A percentile compares a stretch with the other conserved stretches of the same genome.
These are phyloP conservation scores for Eupsittula cactorum DNA, from an alignment of 2,113 vertebrate species.

Conservation along the genomic window DNA sequence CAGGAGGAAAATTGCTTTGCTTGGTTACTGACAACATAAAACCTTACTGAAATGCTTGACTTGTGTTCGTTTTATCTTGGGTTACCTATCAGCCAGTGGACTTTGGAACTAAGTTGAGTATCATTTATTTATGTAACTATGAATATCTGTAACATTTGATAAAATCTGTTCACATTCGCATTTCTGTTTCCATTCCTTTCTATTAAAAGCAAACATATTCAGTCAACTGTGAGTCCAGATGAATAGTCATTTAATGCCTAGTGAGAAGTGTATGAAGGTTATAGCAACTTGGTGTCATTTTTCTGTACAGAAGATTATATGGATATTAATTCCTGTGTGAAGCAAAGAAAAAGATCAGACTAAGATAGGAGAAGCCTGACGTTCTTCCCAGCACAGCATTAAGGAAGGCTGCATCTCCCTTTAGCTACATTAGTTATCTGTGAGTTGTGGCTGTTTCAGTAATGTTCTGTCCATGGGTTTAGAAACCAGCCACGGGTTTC, in stretches of 20 bases:
- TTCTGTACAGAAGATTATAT: neutral
- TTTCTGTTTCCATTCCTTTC: neutral
- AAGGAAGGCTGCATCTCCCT: neutral
- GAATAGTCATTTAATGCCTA: neutral
- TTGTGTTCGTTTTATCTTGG: neutral
- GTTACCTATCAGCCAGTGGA: neutral
- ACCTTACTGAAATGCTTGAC: neutral
- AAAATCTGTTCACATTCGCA: neutral
- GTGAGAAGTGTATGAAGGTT: neutral
- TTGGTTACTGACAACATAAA: neutral
- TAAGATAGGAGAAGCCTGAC: neutral
- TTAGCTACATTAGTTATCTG: neutral
- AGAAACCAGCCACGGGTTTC: neutral
- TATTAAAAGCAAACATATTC: neutral
- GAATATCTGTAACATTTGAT: neutral
- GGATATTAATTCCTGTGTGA: rapidly evolving
- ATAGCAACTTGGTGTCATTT: neutral
- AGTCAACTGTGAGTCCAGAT: neutral
- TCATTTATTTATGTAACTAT: neutral
- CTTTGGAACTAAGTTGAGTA: neutral
- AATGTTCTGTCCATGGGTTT: neutral
- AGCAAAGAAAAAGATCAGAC: neutral
- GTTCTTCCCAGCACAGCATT: neutral
- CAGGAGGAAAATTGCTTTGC: neutral
- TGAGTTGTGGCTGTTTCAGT: neutral